A percentile compares a stretch with the other conserved stretches of the same genome.
Conservation (phyloP, 2,113 vertebrate species). For the Columbina picui region DNA sequence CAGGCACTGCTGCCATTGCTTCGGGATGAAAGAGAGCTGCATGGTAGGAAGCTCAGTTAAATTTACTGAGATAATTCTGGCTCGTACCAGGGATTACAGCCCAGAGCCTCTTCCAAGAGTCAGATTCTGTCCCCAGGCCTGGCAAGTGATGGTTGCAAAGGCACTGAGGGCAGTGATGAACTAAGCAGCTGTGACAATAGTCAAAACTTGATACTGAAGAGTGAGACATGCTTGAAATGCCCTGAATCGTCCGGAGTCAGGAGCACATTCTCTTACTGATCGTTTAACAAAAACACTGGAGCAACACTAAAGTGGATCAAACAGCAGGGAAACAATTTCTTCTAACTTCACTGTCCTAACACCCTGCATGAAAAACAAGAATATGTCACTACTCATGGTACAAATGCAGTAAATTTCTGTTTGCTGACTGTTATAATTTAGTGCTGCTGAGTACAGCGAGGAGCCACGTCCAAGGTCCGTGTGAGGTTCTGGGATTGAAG, state of each 20-base stretch:
- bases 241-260: not conserved
- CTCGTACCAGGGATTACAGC: not conserved
- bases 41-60: constrained; percentile 9
- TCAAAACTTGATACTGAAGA: not conserved
- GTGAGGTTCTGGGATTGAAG: not conserved
- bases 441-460: not conserved
- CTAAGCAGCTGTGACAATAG: not conserved
- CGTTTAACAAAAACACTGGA: not conserved
- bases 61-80: constrained; percentile 52
- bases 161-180: not conserved
- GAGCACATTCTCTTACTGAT: not conserved
- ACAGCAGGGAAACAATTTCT: not conserved
- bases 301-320: not conserved
- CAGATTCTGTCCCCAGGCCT: not conserved
- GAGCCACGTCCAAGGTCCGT: not conserved
- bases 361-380: not conserved
- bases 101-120: not conserved
- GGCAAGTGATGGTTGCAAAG: not conserved
- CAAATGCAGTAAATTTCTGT: not conserved
- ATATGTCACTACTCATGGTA: not conserved
- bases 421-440: not conserved
- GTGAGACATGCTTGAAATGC: not conserved
- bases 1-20: constrained; percentile 4
- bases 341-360: not conserved
- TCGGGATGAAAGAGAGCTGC: not conserved